Evolutionary conservation across 2,797 vertebrate species (phyloP), one percentile per base, ranked within the genome.

Genomic region (Halcyon smyrnensis): DNA sequence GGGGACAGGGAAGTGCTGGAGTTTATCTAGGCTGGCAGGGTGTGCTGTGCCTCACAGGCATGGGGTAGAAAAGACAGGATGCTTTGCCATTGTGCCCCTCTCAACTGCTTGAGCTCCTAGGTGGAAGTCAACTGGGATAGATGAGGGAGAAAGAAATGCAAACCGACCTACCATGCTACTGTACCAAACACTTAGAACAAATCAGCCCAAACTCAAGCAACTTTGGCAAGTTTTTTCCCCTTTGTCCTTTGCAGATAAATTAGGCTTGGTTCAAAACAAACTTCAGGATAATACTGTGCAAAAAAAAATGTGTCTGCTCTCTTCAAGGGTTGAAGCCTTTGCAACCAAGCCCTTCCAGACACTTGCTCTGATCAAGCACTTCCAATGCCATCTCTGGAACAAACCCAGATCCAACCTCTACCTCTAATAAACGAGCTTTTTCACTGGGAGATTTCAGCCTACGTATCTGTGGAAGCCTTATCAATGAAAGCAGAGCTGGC

Each of bases 1-100:
- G 1, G 25, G 84, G 83, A 94, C 90, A 95, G 94, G 53, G 53
- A 85, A 73, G 53, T 7, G 3, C 81, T 65, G 88, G 94, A 90
- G 25, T 8, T 76, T 45, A 56, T 39, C 48, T 63, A 89, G 34
- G 84, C 46, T 21, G 59, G 57, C 87, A 93, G 87, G 3, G 2
- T 62, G 16, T 43, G 28, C 60, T 41, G 50, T 53, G 41, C 60
- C 84, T 93, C 65, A 28, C 18, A 45, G 16, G 45, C 37, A 82
- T 60, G 45, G n/a, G 57, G 30, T 19, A 50, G 34, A 57, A 89
- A 84, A 77, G 78, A 71, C 82, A 27, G 73, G 37, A 5, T 54
- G 50, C 16, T n/a, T 60, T 86, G 84, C 79, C 89, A 15, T 25
- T 7, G 24, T 20, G 11, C 24, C 46, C 56, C 79, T 62, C 37